Percentiles rank a stretch among this genome's conserved stretches.
Evolutionary conservation across 2,888 invertebrate genomes (phyloP).

Genomic region (Pseudanteris insignis): DNA sequence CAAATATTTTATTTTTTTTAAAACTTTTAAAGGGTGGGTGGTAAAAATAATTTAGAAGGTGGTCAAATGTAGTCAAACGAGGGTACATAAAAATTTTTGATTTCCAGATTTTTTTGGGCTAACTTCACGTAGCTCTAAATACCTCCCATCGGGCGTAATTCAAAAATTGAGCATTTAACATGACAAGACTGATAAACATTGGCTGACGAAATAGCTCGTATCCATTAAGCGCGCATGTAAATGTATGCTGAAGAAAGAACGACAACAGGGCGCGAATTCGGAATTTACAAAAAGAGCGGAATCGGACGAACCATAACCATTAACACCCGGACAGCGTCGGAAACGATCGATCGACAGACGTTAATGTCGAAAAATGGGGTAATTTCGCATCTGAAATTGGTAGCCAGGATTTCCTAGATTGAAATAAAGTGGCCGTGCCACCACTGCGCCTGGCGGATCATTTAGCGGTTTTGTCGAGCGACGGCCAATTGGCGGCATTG

Average conservation of each 20-base stretch:
- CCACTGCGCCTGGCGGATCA: slow-evolving; percentile 65
- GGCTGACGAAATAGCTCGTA: slow-evolving; percentile 20
- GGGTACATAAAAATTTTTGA: too few relatives aligned
- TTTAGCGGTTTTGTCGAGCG: slow-evolving; percentile 68
- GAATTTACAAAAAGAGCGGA: slow-evolving; percentile 34
- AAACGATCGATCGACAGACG: slow-evolving; percentile 53
- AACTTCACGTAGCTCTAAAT: too few relatives aligned
- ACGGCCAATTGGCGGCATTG: slow-evolving; percentile 68
- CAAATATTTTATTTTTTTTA: too few relatives aligned
- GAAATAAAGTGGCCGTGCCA: slow-evolving; percentile 66
- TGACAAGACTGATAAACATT: slow-evolving; percentile 34
- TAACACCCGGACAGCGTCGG: slow-evolving; percentile 49
- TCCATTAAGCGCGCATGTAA: slow-evolving; percentile 30
- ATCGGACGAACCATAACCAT: slow-evolving; percentile 50
- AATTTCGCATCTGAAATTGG: slow-evolving; percentile 61
- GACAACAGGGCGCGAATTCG: slow-evolving; percentile 35
- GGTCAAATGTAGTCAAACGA: too few relatives aligned
- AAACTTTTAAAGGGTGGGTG: too few relatives aligned
- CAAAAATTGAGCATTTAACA: slow-evolving; percentile 27
- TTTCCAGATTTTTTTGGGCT: too few relatives aligned
- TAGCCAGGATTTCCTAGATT: slow-evolving; percentile 64
- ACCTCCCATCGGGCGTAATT: slow-evolving; percentile 9
- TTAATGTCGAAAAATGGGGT: slow-evolving; percentile 62
- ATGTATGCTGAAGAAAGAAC: slow-evolving; percentile 28
- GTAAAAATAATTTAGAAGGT: too few relatives aligned